phyloP scores from a whole-genome alignment of 2,888 invertebrate species.

The Acanthoscelides obtectus region DNA sequence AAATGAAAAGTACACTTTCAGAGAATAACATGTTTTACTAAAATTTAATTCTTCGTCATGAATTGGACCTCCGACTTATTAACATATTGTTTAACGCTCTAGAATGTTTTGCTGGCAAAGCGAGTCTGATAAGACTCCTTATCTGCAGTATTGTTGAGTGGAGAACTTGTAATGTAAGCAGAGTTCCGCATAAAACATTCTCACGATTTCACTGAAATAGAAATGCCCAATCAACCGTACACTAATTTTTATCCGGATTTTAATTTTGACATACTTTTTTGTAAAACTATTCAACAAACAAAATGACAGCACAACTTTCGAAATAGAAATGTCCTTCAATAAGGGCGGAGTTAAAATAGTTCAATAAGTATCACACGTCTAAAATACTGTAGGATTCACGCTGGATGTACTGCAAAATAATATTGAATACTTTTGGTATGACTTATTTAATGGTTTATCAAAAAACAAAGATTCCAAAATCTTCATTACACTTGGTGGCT shows the following conservation, averaged over 20 bases:
- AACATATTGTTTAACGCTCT: conserved; percentile 29
- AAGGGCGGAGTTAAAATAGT: background rate
- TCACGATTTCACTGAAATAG: background rate
- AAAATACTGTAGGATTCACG: too few relatives aligned
- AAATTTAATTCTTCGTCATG: conserved; percentile 31
- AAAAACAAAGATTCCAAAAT: too few relatives aligned
- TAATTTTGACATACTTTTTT: background rate
- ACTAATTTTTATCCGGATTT: background rate
- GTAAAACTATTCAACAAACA: background rate
- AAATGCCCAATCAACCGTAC: background rate
- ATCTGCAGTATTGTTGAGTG: conserved; percentile 8
- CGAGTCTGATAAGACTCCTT: conserved; percentile 21
- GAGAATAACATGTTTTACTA: conserved; percentile 32
- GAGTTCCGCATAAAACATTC: background rate
- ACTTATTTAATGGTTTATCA: too few relatives aligned
- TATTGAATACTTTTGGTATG: too few relatives aligned
- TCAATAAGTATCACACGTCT: too few relatives aligned
- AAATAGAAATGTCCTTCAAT: background rate
- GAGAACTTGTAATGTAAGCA: background rate
- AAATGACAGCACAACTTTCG: background rate
- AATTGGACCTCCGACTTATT: conserved; percentile 28
- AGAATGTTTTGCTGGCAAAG: conserved; percentile 20
- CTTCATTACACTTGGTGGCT: too few relatives aligned
- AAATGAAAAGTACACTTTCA: conserved; percentile 24
- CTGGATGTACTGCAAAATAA: too few relatives aligned